phyloP scores from a whole-genome alignment of 2,888 invertebrate species.

The Folsomia manolachei region DNA sequence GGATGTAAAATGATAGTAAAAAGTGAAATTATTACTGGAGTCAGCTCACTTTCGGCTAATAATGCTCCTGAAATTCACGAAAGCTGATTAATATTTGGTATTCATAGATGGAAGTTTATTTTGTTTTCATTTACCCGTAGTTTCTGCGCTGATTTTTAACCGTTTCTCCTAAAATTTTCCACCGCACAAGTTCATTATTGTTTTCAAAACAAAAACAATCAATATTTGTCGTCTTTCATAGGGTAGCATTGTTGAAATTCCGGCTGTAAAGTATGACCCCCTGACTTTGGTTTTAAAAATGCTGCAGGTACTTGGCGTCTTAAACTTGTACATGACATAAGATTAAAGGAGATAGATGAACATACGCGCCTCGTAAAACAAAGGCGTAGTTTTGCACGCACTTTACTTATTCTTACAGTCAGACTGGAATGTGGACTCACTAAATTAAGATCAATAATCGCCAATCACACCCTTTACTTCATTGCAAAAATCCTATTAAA shows the following conservation, averaged over 20 bases:
- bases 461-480: neutral
- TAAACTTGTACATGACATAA: too few relatives aligned
- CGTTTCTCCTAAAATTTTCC: too few relatives aligned
- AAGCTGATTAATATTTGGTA: neutral
- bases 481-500: neutral
- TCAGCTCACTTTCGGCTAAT: constrained; percentile 71
- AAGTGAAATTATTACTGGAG: constrained; percentile 67
- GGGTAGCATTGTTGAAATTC: constrained; percentile 52
- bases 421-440: constrained; percentile 6
- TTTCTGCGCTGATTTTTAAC: constrained; percentile 51
- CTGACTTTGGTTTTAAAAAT: too few relatives aligned
- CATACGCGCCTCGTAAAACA: too few relatives aligned
- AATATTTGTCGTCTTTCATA: too few relatives aligned
- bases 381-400: too few relatives aligned
- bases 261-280: constrained; percentile 51
- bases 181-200: too few relatives aligned
- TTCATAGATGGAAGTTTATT: neutral
- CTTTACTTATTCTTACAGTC: too few relatives aligned
- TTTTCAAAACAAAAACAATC: too few relatives aligned
- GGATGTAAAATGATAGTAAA: constrained; percentile 68
- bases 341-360: too few relatives aligned
- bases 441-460: neutral
- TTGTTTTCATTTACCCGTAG: constrained; percentile 47
- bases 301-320: too few relatives aligned
- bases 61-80: constrained; percentile 61